Percentiles rank a stretch among this genome's conserved stretches.
Conservation (phyloP, 2,888 invertebrate species). For the Bibio marci region DNA sequence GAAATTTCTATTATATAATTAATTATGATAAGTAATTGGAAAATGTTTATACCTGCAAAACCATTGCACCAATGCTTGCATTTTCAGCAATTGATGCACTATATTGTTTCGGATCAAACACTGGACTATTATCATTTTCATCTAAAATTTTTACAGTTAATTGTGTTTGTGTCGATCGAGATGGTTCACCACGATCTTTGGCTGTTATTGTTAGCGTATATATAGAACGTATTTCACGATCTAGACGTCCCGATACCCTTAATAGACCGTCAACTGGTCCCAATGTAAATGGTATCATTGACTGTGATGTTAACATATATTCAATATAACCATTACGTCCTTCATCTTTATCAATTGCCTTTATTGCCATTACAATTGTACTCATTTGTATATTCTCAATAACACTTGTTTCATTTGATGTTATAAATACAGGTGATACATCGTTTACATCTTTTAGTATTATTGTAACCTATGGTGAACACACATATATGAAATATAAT, state of each 20-base stretch:
- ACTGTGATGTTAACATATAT: constrained; percentile 57
- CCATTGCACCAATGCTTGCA: constrained; percentile 82
- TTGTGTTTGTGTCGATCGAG: constrained; percentile 48
- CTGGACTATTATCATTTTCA: constrained; percentile 80
- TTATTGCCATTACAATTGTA: constrained; percentile 75
- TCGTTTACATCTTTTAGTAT: constrained; percentile 83
- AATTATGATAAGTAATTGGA: no score
- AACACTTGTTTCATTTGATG: constrained; percentile 60
- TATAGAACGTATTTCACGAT: constrained; percentile 60
- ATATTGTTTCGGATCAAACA: constrained; percentile 78
- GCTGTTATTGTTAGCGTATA: constrained; percentile 69
- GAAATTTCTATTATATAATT: not conserved
- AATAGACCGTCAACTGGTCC: constrained; percentile 78
- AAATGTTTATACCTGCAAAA: constrained; percentile 57
- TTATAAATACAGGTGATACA: constrained; percentile 71
- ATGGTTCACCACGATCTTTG: constrained; percentile 73
- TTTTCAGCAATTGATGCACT: constrained; percentile 83
- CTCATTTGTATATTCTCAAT: constrained; percentile 73
- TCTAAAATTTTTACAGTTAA: constrained; percentile 62
- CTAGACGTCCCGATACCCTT: constrained; percentile 68
- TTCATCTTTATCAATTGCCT: constrained; percentile 79
- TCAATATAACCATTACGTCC: constrained; percentile 83
- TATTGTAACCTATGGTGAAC: constrained; percentile 76
- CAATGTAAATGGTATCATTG: constrained; percentile 55
- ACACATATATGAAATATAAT: constrained; percentile 16